These are phyloP conservation scores for Crossocerus cetratus DNA, from an alignment of 2,888 invertebrate genomes.

Conservation along the genomic window DNA sequence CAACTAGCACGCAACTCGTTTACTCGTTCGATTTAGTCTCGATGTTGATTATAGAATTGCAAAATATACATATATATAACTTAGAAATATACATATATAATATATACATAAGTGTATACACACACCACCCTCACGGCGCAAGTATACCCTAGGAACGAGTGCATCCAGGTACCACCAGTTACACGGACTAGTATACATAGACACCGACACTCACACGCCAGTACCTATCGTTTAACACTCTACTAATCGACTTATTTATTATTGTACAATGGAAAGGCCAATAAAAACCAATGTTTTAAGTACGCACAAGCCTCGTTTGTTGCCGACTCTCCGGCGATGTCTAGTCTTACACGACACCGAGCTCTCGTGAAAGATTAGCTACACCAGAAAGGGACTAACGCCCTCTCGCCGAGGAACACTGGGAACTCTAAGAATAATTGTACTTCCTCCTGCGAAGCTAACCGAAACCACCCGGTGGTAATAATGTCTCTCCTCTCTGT, in stretches of 20 bases:
- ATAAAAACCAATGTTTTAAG: constrained; percentile 70
- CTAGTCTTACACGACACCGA: constrained; percentile 11
- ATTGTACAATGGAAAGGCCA: constrained; percentile 73
- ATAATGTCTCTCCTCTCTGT: too few relatives aligned
- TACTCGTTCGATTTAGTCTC: constrained; percentile 60
- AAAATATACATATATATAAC: constrained; percentile 34
- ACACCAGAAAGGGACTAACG: too few relatives aligned
- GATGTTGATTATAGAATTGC: constrained; percentile 48
- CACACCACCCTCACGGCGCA: constrained; percentile 22
- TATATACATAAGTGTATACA: constrained; percentile 37
- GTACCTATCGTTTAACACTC: constrained; percentile 59
- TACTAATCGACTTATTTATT: constrained; percentile 73
- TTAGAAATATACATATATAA: constrained; percentile 27
- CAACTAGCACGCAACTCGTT: constrained; percentile 55
- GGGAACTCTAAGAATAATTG: too few relatives aligned
- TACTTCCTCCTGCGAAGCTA: too few relatives aligned
- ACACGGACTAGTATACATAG: constrained; percentile 23
- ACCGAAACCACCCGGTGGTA: too few relatives aligned
- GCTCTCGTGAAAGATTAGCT: neutral
- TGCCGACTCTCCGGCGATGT: constrained; percentile 41
- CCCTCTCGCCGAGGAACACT: too few relatives aligned
- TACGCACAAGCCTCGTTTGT: constrained; percentile 64
- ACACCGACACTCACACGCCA: constrained; percentile 32
- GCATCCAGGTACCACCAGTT: constrained; percentile 18
- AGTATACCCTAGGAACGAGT: constrained; percentile 27